Conservation (phyloP, 2,797 vertebrate genomes). For the Cephalopachus bancanus region DNA sequence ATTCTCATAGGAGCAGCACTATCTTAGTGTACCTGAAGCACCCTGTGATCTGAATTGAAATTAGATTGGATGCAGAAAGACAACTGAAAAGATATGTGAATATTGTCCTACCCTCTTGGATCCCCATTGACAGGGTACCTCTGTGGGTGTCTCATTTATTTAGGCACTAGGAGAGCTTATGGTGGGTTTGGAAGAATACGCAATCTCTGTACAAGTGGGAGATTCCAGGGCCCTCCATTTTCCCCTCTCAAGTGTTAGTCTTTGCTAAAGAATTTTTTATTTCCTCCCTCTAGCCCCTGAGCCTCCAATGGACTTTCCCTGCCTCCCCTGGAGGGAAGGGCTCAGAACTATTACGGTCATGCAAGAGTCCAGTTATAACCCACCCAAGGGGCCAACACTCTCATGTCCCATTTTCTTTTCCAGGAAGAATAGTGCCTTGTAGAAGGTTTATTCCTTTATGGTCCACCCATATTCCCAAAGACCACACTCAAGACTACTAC, state of each 20-base stretch:
- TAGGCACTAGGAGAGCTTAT: background rate
- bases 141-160: background rate
- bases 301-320: too few species aligned
- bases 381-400: background rate
- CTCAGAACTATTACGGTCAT: background rate
- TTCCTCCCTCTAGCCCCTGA: background rate
- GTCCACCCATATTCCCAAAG: background rate
- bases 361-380: fast-evolving
- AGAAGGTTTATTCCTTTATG: background rate
- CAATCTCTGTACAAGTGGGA: background rate
- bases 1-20: background rate
- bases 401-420: background rate
- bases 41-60: background rate
- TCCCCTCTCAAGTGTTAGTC: background rate
- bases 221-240: background rate
- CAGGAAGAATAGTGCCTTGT: background rate
- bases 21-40: background rate
- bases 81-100: background rate
- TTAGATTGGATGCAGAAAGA: background rate
- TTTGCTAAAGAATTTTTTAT: background rate
- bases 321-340: background rate
- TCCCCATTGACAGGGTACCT: background rate
- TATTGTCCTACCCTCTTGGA: background rate
- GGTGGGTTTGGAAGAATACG: background rate
- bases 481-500: background rate